phyloP scores from a whole-genome alignment of 2,797 vertebrate species.

The Cirrhinus molitorella region DNA sequence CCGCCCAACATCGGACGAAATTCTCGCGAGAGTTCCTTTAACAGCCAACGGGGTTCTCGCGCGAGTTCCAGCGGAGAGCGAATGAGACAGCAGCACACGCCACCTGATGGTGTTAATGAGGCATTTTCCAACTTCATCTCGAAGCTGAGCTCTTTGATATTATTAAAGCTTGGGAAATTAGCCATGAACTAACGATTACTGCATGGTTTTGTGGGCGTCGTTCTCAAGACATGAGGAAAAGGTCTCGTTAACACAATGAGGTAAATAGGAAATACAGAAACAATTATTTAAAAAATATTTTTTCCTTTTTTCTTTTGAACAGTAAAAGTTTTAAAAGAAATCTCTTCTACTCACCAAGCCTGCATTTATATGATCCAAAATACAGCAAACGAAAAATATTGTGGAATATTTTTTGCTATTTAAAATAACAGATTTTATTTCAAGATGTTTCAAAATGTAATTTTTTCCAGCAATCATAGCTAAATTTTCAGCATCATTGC shows the following conservation, averaged over 20 bases:
- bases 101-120: conserved; percentile 61
- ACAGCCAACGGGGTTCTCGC: conserved; percentile 1
- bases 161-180: background rate
- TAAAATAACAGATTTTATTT: too few species aligned
- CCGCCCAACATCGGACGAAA: conserved; percentile 42
- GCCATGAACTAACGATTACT: background rate
- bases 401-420: too few species aligned
- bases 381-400: too few species aligned
- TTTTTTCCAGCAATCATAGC: too few species aligned
- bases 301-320: too few species aligned
- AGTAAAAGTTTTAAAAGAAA: too few species aligned
- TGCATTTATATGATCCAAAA: too few species aligned
- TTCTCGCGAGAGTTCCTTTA: background rate
- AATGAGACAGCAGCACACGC: conserved; percentile 59
- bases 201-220: background rate
- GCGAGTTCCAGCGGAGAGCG: background rate
- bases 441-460: too few species aligned
- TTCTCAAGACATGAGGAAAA: background rate
- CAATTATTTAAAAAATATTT: background rate
- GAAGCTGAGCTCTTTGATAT: background rate
- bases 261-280: background rate
- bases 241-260: background rate
- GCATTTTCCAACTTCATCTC: background rate
- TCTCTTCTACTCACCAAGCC: too few species aligned
- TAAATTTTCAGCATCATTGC: too few species aligned